These are phyloP conservation scores for Lacerta agilis DNA, from an alignment of 2,797 vertebrate species.

Conservation along the genomic window DNA sequence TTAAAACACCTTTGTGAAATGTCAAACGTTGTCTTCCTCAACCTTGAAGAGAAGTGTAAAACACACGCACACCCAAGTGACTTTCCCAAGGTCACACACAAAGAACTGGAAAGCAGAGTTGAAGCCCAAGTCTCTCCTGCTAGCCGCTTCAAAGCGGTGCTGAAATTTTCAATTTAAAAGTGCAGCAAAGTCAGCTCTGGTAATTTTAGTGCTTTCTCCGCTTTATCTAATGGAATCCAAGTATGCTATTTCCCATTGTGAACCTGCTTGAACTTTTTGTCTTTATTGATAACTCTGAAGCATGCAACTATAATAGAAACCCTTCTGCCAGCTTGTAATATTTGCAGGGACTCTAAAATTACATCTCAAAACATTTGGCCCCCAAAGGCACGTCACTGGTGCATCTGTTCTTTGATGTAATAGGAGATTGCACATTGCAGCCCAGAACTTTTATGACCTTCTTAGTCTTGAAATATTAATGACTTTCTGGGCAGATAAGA, in stretches of 20 bases:
- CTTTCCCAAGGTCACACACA: constrained; percentile 7
- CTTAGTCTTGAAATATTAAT: constrained; percentile 61
- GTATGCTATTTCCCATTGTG: neutral
- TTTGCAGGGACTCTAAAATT: constrained; percentile 18
- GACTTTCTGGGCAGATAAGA: constrained; percentile 59
- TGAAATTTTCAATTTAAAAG: neutral
- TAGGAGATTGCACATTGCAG: neutral
- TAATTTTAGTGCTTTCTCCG: constrained; percentile 25
- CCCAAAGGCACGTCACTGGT: accelerated
- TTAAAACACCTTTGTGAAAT: neutral
- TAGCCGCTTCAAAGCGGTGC: neutral
- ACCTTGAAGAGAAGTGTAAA: neutral
- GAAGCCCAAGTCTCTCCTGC: neutral
- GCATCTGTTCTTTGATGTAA: constrained; percentile 3
- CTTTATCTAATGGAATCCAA: neutral
- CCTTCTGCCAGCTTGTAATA: neutral
- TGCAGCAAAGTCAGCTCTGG: neutral
- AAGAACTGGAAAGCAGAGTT: neutral
- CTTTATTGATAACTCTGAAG: constrained; percentile 30
- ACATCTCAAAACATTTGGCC: constrained; percentile 12
- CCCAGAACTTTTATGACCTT: constrained; percentile 58
- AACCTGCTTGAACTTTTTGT: neutral
- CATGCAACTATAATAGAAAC: neutral
- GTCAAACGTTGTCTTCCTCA: neutral
- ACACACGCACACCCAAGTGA: neutral